phyloP scores from a whole-genome alignment of 2,888 invertebrate genomes.

The Phymatocera aterrima region DNA sequence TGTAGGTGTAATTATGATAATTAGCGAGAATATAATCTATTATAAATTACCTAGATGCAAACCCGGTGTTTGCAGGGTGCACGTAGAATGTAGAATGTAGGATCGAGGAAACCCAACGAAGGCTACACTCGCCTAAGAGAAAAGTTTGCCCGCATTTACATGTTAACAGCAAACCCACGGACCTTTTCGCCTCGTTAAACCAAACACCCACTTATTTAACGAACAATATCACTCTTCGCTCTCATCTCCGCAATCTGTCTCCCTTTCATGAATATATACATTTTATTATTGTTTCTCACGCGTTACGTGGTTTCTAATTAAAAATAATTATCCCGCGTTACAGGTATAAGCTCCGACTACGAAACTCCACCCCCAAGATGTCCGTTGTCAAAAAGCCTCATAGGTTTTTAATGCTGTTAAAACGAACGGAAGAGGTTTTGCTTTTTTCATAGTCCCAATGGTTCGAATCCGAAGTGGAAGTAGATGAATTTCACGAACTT shows the following conservation, averaged over 20 bases:
- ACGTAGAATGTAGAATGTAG: not conserved
- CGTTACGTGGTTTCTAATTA: not conserved
- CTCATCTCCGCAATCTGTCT: not conserved
- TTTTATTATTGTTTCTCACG: not conserved
- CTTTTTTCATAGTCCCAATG: too few species aligned
- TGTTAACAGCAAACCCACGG: constrained; percentile 20
- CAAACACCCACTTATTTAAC: constrained; percentile 26
- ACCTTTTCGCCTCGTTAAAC: constrained; percentile 34
- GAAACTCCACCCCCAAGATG: too few species aligned
- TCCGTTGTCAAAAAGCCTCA: too few species aligned
- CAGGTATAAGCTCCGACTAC: not conserved
- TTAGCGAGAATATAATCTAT: not conserved
- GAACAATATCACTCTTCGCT: not conserved
- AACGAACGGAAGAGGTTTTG: too few species aligned
- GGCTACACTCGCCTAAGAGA: not conserved
- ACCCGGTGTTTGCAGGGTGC: too few species aligned
- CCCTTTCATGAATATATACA: constrained; percentile 14
- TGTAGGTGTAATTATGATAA: not conserved
- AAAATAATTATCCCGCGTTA: not conserved
- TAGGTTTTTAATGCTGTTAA: too few species aligned
- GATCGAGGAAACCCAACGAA: not conserved
- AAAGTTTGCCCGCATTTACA: constrained; percentile 25
- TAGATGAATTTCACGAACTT: too few species aligned
- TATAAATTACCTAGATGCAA: constrained; percentile 11
- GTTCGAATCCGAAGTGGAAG: too few species aligned